These are phyloP conservation scores for Rynchops niger DNA, from an alignment of 2,113 vertebrate genomes.

Conservation along the genomic window DNA sequence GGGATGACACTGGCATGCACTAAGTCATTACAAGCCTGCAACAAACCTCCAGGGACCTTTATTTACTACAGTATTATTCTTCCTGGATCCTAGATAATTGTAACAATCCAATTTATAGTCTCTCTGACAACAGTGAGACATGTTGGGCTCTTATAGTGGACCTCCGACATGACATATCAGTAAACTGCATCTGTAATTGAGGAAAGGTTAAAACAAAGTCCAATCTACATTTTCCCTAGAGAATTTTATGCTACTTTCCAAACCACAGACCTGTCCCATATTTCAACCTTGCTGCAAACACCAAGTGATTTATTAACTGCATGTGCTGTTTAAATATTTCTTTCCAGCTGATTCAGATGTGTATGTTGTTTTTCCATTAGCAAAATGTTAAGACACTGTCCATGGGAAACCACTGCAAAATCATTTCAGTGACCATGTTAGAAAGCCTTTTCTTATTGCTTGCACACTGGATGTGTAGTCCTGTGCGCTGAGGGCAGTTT, in stretches of 20 bases:
- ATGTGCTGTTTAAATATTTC: background rate
- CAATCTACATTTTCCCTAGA: background rate
- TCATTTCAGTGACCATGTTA: background rate
- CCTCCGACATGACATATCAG: background rate
- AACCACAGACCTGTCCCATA: background rate
- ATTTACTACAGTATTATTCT: slow-evolving; percentile 1
- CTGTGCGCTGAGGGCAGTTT: background rate
- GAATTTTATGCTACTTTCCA: background rate
- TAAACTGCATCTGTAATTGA: background rate
- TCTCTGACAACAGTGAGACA: slow-evolving; percentile 4
- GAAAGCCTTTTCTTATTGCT: background rate
- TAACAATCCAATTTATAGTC: slow-evolving; percentile 28
- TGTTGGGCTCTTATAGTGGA: background rate
- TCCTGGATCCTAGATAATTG: slow-evolving; percentile 25
- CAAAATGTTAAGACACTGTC: background rate
- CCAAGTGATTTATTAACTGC: slow-evolving; percentile 4
- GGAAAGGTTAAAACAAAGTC: slow-evolving; percentile 14
- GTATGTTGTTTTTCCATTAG: background rate
- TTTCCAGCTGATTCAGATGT: background rate
- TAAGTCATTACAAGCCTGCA: background rate
- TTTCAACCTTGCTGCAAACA: slow-evolving; percentile 3
- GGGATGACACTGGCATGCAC: background rate
- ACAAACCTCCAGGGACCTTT: slow-evolving; percentile 13
- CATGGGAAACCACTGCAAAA: background rate
- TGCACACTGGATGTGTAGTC: background rate